phyloP scores from a whole-genome alignment of 2,888 invertebrate species.

The Camponotus fellah region DNA sequence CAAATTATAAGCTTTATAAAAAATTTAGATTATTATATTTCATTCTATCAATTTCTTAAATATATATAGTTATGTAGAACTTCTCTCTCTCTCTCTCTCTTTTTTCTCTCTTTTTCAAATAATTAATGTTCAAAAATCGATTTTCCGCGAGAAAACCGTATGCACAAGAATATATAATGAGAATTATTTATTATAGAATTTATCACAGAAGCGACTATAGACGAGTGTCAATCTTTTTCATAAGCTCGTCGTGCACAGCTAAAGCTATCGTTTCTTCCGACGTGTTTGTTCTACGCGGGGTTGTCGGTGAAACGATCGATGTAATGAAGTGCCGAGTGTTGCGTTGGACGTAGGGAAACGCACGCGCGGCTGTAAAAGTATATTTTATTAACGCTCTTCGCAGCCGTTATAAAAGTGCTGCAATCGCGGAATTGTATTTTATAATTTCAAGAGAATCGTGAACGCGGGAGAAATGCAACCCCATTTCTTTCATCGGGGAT shows the following conservation, averaged over 20 bases:
- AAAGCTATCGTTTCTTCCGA: conserved; percentile 24
- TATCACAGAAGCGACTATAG: conserved; percentile 10
- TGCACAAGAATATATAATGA: not conserved
- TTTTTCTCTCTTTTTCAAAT: not conserved
- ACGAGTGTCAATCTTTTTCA: conserved; percentile 13
- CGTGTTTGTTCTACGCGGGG: conserved; percentile 24
- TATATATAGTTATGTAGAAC: not conserved
- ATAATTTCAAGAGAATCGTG: conserved; percentile 6
- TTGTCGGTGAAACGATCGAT: conserved; percentile 38
- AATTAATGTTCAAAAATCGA: not conserved
- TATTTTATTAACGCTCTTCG: conserved; percentile 46
- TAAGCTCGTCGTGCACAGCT: not conserved
- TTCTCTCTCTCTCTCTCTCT: not conserved
- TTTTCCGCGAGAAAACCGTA: not conserved
- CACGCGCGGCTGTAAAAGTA: conserved; percentile 6
- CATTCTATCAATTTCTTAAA: not conserved
- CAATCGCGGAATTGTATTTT: conserved; percentile 25
- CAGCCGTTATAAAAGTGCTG: conserved; percentile 27
- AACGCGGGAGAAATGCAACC: not conserved
- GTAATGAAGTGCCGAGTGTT: conserved; percentile 47
- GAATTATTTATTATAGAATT: not conserved
- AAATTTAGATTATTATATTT: not conserved
- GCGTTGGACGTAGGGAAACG: conserved; percentile 6
- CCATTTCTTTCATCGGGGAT: conserved; percentile 25
- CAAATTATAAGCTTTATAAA: not conserved